phyloP scores from a whole-genome alignment of 2,797 vertebrate genomes.

The Gadopsis bispinosus region DNA sequence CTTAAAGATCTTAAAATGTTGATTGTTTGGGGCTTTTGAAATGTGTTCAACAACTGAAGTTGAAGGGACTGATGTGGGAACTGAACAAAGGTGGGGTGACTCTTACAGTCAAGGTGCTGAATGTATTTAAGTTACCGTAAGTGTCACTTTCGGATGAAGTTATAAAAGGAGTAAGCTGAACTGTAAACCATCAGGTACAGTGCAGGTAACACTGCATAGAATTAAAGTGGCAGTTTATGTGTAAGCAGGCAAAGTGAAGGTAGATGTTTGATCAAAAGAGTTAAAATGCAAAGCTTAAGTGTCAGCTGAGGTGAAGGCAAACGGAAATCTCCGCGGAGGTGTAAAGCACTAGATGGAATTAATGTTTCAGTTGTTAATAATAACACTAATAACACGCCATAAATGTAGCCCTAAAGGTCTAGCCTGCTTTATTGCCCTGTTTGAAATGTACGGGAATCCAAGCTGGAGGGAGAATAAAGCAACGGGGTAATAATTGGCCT shows the following conservation, averaged over 20 bases:
- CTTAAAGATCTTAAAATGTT: neutral
- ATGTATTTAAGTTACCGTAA: too few species aligned
- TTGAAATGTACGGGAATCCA: neutral
- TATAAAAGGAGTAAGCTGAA: too few species aligned
- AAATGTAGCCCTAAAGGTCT: neutral
- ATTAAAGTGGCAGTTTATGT: neutral
- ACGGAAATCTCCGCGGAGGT: neutral
- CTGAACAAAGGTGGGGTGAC: neutral
- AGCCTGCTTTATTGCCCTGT: neutral
- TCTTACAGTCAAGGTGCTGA: too few species aligned
- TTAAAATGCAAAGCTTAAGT: too few species aligned
- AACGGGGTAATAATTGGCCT: neutral
- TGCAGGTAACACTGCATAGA: neutral
- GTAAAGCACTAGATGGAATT: neutral
- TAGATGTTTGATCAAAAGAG: too few species aligned
- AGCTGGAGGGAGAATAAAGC: constrained; percentile 11
- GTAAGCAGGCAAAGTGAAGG: neutral
- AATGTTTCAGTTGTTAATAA: neutral
- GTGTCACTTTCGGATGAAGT: too few species aligned
- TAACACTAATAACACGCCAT: neutral
- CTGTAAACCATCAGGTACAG: neutral
- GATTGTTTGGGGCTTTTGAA: neutral
- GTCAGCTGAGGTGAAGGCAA: neutral
- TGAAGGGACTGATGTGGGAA: neutral
- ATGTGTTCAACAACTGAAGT: neutral